These are phyloP conservation scores for Gorsachius goisagi DNA, from an alignment of 2,113 vertebrate species.

Conservation along the genomic window DNA sequence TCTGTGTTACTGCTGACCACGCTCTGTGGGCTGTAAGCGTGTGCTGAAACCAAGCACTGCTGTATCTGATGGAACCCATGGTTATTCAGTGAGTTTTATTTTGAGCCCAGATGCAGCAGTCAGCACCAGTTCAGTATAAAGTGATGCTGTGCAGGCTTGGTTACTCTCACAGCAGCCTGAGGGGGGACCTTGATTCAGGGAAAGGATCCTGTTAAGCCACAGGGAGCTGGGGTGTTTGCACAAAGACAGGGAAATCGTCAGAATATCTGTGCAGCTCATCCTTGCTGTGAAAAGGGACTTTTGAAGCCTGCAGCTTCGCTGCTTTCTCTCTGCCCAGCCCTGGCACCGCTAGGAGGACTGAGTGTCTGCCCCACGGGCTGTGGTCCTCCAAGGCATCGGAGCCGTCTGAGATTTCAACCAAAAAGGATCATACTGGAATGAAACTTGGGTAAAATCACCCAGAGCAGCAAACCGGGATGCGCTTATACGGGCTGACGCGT, in stretches of 20 bases:
- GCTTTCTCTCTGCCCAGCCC: not conserved
- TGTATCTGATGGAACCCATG: not conserved
- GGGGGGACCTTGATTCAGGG: not conserved
- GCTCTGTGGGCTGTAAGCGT: not conserved
- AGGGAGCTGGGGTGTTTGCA: not conserved
- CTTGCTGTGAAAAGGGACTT: not conserved
- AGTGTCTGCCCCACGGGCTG: not conserved
- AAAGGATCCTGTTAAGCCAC: not conserved
- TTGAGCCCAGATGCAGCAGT: not conserved
- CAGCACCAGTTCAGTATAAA: not conserved
- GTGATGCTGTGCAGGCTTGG: not conserved
- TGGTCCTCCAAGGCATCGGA: not conserved
- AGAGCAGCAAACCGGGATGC: not conserved
- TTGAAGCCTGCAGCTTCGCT: not conserved
- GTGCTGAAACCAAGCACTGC: not conserved
- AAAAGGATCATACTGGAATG: not conserved
- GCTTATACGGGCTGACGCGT: not conserved
- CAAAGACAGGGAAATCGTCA: not conserved
- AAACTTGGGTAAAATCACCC: not conserved
- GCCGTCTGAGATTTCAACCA: not conserved
- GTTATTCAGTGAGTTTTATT: not conserved
- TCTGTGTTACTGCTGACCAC: accelerated
- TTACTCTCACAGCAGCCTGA: not conserved
- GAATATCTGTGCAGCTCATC: not conserved
- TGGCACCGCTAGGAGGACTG: not conserved